Evolutionary conservation across 1,140 invertebrate species (phyloP).

Genomic region (Drosophila nigrodunni): DNA sequence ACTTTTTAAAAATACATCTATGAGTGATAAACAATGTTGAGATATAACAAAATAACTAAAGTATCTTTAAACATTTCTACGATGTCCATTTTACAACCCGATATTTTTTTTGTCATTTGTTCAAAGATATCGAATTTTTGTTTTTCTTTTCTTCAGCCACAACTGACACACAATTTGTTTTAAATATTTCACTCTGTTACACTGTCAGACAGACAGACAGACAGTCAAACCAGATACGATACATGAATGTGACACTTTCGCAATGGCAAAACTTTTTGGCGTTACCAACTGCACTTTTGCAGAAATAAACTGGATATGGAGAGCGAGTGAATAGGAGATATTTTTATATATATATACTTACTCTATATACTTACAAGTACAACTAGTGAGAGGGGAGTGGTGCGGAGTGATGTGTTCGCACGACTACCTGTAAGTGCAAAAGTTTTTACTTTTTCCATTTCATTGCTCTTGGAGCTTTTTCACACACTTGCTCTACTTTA

Average conservation of each 20-base stretch:
- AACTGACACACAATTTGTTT: constrained; percentile 55
- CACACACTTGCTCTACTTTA: constrained; percentile 31
- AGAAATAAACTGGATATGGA: neutral
- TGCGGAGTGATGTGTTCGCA: neutral
- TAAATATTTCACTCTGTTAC: constrained; percentile 32
- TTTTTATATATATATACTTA: neutral
- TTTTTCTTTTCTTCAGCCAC: neutral
- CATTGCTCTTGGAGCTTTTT: constrained; percentile 27
- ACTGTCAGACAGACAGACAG: neutral
- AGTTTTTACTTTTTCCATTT: constrained; percentile 33
- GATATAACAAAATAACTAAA: neutral
- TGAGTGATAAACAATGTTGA: neutral
- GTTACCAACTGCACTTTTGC: constrained; percentile 9
- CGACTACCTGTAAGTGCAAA: constrained; percentile 12
- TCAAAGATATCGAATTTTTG: constrained; percentile 15
- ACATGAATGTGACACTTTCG: constrained; percentile 36
- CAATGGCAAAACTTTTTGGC: constrained; percentile 32
- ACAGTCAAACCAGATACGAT: constrained; percentile 13
- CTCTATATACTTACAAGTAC: constrained; percentile 9
- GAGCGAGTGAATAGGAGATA: neutral
- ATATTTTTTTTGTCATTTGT: neutral
- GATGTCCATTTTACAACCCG: neutral
- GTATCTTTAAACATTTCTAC: neutral
- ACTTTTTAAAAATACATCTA: neutral
- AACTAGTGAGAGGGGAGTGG: neutral